These are phyloP conservation scores for Embiotoca jacksoni DNA, from an alignment of 2,113 vertebrate genomes.

Conservation along the genomic window DNA sequence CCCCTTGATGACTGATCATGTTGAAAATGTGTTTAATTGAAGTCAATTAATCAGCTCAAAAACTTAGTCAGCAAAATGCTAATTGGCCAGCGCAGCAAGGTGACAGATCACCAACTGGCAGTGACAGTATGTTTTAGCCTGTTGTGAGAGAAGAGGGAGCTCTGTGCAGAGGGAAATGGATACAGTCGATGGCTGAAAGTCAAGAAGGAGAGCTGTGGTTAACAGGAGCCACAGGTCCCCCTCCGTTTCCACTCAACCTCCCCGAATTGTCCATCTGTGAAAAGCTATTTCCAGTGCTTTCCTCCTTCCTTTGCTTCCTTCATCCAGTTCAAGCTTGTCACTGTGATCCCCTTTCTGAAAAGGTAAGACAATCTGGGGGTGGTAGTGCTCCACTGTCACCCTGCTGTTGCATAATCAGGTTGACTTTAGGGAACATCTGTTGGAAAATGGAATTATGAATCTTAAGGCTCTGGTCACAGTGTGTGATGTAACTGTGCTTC, in stretches of 20 bases:
- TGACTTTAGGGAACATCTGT: slow-evolving; percentile 35
- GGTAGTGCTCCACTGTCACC: slow-evolving; percentile 17
- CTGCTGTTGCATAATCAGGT: slow-evolving; percentile 17
- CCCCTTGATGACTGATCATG: slow-evolving; percentile 36
- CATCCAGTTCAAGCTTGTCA: slow-evolving; percentile 42
- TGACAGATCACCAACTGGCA: slow-evolving; percentile 45
- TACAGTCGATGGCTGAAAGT: slow-evolving; percentile 53
- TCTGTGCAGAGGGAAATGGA: slow-evolving; percentile 35
- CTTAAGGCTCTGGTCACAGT: background rate
- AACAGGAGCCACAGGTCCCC: slow-evolving; percentile 45
- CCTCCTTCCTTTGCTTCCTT: slow-evolving; percentile 32
- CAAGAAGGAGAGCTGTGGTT: slow-evolving; percentile 57
- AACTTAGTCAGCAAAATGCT: slow-evolving; percentile 41
- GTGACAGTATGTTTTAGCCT: slow-evolving; percentile 45
- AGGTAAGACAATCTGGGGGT: slow-evolving; percentile 62
- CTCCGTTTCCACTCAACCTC: slow-evolving; percentile 45
- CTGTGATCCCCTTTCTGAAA: slow-evolving; percentile 53
- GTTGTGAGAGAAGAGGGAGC: slow-evolving; percentile 30
- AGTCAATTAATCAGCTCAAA: slow-evolving; percentile 46
- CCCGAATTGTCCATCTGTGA: slow-evolving; percentile 58
- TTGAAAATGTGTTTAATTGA: slow-evolving; percentile 54
- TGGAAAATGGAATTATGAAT: slow-evolving; percentile 13
- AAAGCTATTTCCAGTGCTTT: slow-evolving; percentile 67
- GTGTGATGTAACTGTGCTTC: slow-evolving; percentile 6
- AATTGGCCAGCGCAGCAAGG: slow-evolving; percentile 20